Percentiles rank a stretch among this genome's conserved stretches.
These are phyloP conservation scores for Nothobranchius furzeri DNA, from an alignment of 2,113 vertebrate genomes.

Conservation along the genomic window DNA sequence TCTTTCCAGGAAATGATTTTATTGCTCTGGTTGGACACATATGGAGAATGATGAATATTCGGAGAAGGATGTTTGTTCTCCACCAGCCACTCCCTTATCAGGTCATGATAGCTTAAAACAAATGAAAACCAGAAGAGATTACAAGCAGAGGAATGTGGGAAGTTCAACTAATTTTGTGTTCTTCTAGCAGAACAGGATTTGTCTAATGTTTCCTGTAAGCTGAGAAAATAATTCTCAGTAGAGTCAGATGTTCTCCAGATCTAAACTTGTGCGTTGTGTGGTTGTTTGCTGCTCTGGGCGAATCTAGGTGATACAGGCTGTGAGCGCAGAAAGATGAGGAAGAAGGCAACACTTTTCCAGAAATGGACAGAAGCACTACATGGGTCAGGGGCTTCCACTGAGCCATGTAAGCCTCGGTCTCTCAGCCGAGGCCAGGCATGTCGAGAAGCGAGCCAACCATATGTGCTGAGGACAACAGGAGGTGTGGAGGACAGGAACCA, in stretches of 20 bases:
- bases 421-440: conserved; percentile 47
- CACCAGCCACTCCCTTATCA: conserved; percentile 72
- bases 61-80: conserved; percentile 70
- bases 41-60: conserved; percentile 63
- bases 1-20: conserved; percentile 57
- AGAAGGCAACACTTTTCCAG: conserved; percentile 20
- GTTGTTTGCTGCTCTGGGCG: background rate
- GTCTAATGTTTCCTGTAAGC: conserved; percentile 48
- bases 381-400: conserved; percentile 53
- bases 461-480: conserved; percentile 58
- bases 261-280: background rate
- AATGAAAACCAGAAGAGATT: conserved; percentile 76
- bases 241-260: conserved; percentile 32
- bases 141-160: conserved; percentile 52
- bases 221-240: conserved; percentile 26
- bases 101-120: conserved; percentile 70
- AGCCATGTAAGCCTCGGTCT: conserved; percentile 55
- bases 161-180: conserved; percentile 16
- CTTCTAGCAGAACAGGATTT: conserved; percentile 17
- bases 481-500: conserved; percentile 62
- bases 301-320: background rate
- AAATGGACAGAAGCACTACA: conserved; percentile 55
- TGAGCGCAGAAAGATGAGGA: background rate
- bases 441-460: conserved; percentile 55
- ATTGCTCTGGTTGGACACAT: conserved; percentile 64